phyloP scores from a whole-genome alignment of 2,113 vertebrate genomes.

The Lichenostomus cassidix region DNA sequence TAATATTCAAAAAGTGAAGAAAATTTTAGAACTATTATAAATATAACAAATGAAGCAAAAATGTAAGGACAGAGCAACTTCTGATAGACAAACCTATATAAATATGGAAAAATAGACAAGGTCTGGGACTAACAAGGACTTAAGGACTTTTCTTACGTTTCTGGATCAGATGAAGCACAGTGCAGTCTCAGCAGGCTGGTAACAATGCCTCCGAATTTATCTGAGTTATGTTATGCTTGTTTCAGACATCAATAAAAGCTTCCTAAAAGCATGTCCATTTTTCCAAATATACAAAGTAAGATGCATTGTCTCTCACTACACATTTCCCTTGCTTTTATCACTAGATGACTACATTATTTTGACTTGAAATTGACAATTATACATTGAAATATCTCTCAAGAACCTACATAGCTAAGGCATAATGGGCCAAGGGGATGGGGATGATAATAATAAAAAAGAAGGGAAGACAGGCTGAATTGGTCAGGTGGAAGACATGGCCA shows the following conservation, averaged over 20 bases:
- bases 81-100: neutral
- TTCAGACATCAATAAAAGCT: neutral
- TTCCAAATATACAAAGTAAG: neutral
- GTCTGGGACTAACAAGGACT: neutral
- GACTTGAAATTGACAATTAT: neutral
- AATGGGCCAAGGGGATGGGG: neutral
- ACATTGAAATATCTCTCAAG: neutral
- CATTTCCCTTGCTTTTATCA: neutral
- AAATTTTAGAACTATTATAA: neutral
- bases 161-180: neutral
- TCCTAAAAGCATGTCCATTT: neutral
- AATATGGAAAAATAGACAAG: neutral
- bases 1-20: neutral
- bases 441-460: neutral
- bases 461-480: fast-evolving
- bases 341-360: neutral
- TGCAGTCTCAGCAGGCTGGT: neutral
- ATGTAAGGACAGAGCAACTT: neutral
- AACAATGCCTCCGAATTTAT: neutral
- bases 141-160: neutral
- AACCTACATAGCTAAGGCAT: neutral
- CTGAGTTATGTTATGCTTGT: neutral
- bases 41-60: neutral
- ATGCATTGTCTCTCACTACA: neutral
- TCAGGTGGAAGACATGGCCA: neutral